Evolutionary conservation across 2,113 vertebrate species (phyloP).

Genomic region (Philantomba maxwellii): DNA sequence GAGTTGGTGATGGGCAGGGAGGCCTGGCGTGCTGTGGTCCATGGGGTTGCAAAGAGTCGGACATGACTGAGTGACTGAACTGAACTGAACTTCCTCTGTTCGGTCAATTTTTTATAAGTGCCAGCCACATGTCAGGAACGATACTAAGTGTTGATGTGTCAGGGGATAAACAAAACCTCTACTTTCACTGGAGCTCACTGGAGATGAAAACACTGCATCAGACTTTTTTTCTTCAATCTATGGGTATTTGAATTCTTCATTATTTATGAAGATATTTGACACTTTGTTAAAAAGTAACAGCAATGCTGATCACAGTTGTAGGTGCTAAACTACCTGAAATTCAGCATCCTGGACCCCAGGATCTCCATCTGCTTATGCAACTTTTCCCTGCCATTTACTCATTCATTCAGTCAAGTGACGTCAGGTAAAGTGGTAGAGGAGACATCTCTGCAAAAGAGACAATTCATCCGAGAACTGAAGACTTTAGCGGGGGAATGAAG

Average conservation of each 20-base stretch:
- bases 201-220: neutral
- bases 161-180: neutral
- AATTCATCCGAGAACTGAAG: neutral
- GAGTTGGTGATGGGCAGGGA: too few relatives aligned
- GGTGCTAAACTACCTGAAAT: neutral
- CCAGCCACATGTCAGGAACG: neutral
- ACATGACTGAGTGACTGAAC: too few relatives aligned
- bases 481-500: neutral
- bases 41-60: too few relatives aligned
- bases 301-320: neutral
- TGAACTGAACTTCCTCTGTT: neutral
- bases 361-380: neutral
- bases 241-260: neutral
- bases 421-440: neutral
- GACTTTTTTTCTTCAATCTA: neutral
- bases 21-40: too few relatives aligned
- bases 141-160: neutral
- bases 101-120: neutral
- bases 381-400: neutral
- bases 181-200: neutral
- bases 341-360: neutral
- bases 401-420: neutral
- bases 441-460: neutral
- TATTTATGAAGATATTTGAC: neutral
- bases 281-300: neutral